Base-by-base conservation (phyloP, 92 coral and sea anemone genomes). In the Phenganax stokvisi region DNA sequence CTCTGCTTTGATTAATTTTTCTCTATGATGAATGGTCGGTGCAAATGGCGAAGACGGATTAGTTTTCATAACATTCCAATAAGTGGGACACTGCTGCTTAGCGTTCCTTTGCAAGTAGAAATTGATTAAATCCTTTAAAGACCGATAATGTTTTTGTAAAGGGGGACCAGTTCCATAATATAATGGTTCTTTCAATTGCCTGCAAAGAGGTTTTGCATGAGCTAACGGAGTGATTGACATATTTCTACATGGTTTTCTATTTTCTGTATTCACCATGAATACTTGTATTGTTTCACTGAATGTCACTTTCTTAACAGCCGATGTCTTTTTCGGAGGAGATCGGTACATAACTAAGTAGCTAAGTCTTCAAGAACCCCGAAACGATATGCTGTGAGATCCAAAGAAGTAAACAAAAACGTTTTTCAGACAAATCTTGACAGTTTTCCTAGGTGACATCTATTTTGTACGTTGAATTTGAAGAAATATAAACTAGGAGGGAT, bases 261-360 rank as follows among this genome's bases (percentile, higher is more conserved):
- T 31, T 57, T 93, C 90, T 68, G 88, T 88, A 16, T 97, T 94
- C 74, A 93, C 91, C 1, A 89, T 85, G 72, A 89, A 93, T 17
- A 93, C 84, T 81, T 93, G 94, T 12, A 91, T 89, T 64, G 91
- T 89, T 75, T 89, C 76, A 80, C 91, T 93, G 72, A 93, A 93
- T 10, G 97, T 91, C 9, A 93, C 98, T 71, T 93, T 93, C 61
- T 88, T 90, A 57, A 78, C 78, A 17, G 62, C 10, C 64, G 61
- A 52, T 78, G 56, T 52, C 9, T 71, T 71, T 62, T 65, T 81
- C 28, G 73, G 11, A 25, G 7, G 52, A 68, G 73, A 28, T 68
- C 29, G 17, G 30, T 2, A 51, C 73, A 68, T 68, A 28, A 17
- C 25, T 61, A 7, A 20, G 65, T 65, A 25, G 8, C 47, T 13